Evolutionary conservation across 1,140 invertebrate genomes (phyloP), one percentile per base, ranked within the genome.

Genomic region (Marisa cornuarietis): DNA sequence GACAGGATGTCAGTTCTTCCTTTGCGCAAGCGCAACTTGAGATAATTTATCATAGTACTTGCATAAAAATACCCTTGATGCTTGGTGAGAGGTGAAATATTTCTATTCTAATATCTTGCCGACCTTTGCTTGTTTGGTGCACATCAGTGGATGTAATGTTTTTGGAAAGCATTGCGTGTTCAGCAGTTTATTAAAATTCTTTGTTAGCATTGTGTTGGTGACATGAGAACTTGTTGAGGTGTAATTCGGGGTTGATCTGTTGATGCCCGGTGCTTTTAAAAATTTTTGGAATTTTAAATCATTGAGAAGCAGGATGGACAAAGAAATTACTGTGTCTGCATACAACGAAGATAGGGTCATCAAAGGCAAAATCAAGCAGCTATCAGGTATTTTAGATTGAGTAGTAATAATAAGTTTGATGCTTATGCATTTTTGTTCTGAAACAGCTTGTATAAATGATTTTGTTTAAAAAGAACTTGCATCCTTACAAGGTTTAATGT

Each of bases 351-450:
- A 71, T 62, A 26, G 77, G 13, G 52, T 71, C 24, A 61, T 79
- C 24, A 79, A 61, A 26, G 68, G 54, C 26, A 87, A 87, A 83
- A 88, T 88, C 61, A 87, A 84, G 52, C 81, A 85, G 63, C 79
- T 88, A 18, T 81, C 84, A 83, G 87, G 87, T 88, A 87, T 76
- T 22, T 63, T 79, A 22, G n/a, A 62, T 49, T 58, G 31, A 54
- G 31, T 42, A 42, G 31, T 42, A 52, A 63, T 66, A 54, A 22
- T 14, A 71, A 24, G 18, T 66, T 73, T 52, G n/a, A 6, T 51
- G 49, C 22, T 13, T 31, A n/a, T 79, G 61, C 20, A n/a, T n/a
- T 71, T 26, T 5, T 71, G 4, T 58, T 58, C 11, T 58, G 16
- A 18, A 58, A 58, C 16, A 18, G 54, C 11, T 14, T 58, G 54